phyloP scores from a whole-genome alignment of 2,888 invertebrate species.

The Platycheirus albimanus region DNA sequence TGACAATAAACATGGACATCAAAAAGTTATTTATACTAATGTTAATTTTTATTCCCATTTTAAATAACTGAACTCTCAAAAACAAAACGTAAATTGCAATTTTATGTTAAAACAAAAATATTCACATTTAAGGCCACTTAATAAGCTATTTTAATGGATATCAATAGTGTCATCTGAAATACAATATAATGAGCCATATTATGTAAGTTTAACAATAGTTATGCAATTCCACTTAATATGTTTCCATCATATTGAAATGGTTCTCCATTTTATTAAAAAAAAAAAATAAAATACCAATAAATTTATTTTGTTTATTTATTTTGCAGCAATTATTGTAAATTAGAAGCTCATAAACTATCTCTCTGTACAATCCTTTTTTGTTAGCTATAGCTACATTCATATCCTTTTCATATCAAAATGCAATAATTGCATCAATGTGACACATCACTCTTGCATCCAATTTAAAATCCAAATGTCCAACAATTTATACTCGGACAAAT shows the following conservation, averaged over 20 bases:
- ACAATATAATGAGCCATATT: not conserved
- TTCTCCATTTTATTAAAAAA: not conserved
- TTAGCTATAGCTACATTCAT: no score
- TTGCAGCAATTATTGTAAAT: conserved; percentile 14
- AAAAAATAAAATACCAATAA: not conserved
- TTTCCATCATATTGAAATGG: not conserved
- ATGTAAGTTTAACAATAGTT: conserved; percentile 9
- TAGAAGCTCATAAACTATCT: conserved; percentile 9
- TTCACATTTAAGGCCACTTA: no score
- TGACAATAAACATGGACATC: no score
- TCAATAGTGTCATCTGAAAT: not conserved
- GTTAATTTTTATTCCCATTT: no score
- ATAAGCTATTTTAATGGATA: not conserved
- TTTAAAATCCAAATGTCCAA: conserved; percentile 60
- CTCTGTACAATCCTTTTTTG: not conserved
- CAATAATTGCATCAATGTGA: conserved; percentile 64
- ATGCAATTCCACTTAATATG: conserved; percentile 6
- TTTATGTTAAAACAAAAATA: no score
- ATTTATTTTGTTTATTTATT: not conserved
- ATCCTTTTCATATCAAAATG: conserved; percentile 28
- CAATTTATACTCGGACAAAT: conserved; percentile 39
- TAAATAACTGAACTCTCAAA: no score
- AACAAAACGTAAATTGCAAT: no score
- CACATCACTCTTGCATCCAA: conserved; percentile 60
- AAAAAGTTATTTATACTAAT: no score